Evolutionary conservation across 1,140 invertebrate species (phyloP), one percentile per base, ranked within the genome.

Genomic region (Achatina immaculata): DNA sequence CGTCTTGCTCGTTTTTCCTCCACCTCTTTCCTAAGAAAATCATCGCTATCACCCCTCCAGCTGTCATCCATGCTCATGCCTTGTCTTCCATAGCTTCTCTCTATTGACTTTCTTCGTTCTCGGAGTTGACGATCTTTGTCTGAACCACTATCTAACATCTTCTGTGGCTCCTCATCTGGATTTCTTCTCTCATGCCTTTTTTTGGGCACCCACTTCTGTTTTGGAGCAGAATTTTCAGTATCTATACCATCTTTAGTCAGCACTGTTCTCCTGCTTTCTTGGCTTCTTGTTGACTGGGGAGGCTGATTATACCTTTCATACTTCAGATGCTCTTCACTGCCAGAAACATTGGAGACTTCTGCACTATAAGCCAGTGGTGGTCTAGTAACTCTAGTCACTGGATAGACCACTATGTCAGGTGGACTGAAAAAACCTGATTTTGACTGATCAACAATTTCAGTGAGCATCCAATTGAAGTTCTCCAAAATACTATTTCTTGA

Each of bases 281-380:
- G 74, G 16, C n/a, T 62, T 62, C 58, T 62, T 2, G 58, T 31
- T 62, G 48, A 62, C 58, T 62, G 58, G 0, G 19, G 45, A 7
- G 7, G 45, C 19, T 48, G 58, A 31, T 14, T n/a, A 4, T 6
- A 31, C 28, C n/a, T 16, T 62, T 31, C 45, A 19, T 62, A n/a
- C 21, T 24, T 73, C 11, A 7, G 55, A 1, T 34, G 75, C n/a
- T 58, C 66, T 71, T 79, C 77, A 42, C 24, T 34, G 34, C 51
- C 78, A 40, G 43, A 72, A 34, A 43, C 38, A 11, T 31, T 55
- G 7, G 42, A 43, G 9, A 48, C 45, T 21, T 80, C 45, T 38
- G 66, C n/a, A 31, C 66, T 80, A 14, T 36, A 43, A 1, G 55
- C 62, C 16, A 68, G 9, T 21, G 76, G 76, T 36, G 76, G 48